These are phyloP conservation scores for Boloria euphrosyne DNA, from an alignment of 2,888 invertebrate genomes.

Conservation along the genomic window DNA sequence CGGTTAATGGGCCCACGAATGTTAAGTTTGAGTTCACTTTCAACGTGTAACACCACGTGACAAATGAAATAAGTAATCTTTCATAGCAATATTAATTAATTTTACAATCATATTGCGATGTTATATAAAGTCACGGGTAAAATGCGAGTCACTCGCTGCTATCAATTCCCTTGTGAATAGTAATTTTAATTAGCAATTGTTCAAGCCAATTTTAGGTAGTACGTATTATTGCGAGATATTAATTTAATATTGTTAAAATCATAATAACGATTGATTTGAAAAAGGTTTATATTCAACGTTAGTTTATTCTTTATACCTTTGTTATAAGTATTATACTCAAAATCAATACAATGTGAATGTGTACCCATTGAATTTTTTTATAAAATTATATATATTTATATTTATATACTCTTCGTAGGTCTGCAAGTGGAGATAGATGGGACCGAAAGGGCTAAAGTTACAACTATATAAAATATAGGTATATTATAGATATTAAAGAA, in stretches of 20 bases:
- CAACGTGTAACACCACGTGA: constrained; percentile 19
- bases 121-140: constrained; percentile 11
- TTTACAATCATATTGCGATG: constrained; percentile 5
- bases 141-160: constrained; percentile 1
- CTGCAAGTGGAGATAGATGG: too few species aligned
- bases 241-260: neutral
- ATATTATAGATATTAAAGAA: too few species aligned
- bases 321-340: too few species aligned
- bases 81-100: constrained; percentile 15
- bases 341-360: too few species aligned
- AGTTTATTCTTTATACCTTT: neutral
- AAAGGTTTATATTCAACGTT: neutral
- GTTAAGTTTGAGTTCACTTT: constrained; percentile 33
- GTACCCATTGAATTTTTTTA: too few species aligned
- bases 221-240: neutral
- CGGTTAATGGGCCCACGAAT: constrained; percentile 46
- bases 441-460: too few species aligned
- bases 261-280: neutral
- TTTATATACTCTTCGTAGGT: too few species aligned
- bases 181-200: constrained; percentile 5
- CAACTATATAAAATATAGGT: too few species aligned
- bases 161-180: constrained; percentile 3
- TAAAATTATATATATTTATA: too few species aligned
- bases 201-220: neutral
- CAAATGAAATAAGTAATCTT: constrained; percentile 12